Percentiles rank a stretch among this genome's conserved stretches.
These are phyloP conservation scores for Drosophila teissieri DNA, from an alignment of 1,140 invertebrate species.

Conservation along the genomic window DNA sequence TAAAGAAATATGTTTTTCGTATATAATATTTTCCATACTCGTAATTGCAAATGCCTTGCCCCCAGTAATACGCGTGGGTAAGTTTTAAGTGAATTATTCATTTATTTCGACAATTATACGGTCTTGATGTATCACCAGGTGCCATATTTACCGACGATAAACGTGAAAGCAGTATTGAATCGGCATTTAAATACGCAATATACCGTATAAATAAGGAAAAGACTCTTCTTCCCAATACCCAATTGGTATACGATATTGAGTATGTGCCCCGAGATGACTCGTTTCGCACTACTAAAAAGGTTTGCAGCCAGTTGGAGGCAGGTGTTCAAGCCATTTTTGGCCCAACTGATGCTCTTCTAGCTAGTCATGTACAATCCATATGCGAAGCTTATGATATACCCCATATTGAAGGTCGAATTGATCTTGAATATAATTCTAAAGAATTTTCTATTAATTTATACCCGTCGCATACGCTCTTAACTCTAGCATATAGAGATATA, in stretches of 20 bases:
- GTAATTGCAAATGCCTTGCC: constrained; percentile 41
- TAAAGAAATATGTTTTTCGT: constrained; percentile 25
- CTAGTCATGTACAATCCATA: constrained; percentile 94
- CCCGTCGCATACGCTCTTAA: constrained; percentile 93
- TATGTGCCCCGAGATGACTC: constrained; percentile 94
- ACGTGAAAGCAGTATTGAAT: constrained; percentile 92
- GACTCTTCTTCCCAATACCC: constrained; percentile 92
- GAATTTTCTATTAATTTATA: constrained; percentile 96
- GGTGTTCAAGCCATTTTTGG: constrained; percentile 96
- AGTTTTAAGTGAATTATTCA: constrained; percentile 4
- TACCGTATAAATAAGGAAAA: constrained; percentile 96
- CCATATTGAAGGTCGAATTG: constrained; percentile 92
- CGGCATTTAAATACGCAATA: constrained; percentile 96
- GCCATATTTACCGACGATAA: constrained; percentile 96
- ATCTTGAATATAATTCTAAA: constrained; percentile 88
- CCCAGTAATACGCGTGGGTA: constrained; percentile 64
- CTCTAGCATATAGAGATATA: constrained; percentile 93
- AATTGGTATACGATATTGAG: constrained; percentile 95
- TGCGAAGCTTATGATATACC: constrained; percentile 95
- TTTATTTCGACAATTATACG: not conserved
- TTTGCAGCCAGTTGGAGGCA: constrained; percentile 93
- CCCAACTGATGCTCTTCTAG: constrained; percentile 92
- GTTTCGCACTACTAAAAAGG: constrained; percentile 96
- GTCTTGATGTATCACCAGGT: constrained; percentile 84
- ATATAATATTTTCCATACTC: constrained; percentile 46